phyloP scores from a whole-genome alignment of 2,113 vertebrate species.

The Oxygymnocypris stewartii region DNA sequence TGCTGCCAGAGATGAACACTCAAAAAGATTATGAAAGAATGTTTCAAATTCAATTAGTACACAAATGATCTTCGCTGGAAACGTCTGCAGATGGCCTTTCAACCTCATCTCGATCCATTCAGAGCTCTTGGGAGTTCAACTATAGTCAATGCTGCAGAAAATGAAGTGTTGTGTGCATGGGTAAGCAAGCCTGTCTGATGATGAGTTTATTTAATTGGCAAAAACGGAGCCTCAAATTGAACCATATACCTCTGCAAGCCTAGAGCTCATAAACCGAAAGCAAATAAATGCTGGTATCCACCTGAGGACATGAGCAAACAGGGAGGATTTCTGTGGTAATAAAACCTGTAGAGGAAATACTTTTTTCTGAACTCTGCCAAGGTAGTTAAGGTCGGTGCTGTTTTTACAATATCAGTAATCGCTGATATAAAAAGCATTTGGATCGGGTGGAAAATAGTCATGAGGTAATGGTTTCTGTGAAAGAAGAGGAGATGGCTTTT shows the following conservation, averaged over 20 bases:
- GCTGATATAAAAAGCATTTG: background rate
- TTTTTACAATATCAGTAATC: background rate
- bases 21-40: conserved; percentile 50
- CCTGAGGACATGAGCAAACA: background rate
- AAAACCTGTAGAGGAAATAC: conserved; percentile 1
- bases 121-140: conserved; percentile 31
- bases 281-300: conserved; percentile 41
- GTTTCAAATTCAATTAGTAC: conserved; percentile 65
- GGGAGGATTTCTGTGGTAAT: background rate
- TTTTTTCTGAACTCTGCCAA: background rate
- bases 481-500: background rate
- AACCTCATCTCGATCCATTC: conserved; percentile 48
- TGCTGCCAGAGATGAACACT: conserved; percentile 23
- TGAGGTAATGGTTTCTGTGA: background rate
- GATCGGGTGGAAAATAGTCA: background rate
- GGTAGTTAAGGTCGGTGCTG: background rate
- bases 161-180: conserved; percentile 3
- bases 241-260: conserved; percentile 1
- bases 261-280: conserved; percentile 35
- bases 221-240: background rate
- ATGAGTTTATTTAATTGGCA: conserved; percentile 17
- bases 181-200: conserved; percentile 4
- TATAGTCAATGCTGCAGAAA: conserved; percentile 15
- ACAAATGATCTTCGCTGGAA: conserved; percentile 60
- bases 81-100: conserved; percentile 63